A percentile compares a stretch with the other conserved stretches of the same genome.
Conservation (phyloP, 2,888 invertebrate species). For the Archips crataeganus region DNA sequence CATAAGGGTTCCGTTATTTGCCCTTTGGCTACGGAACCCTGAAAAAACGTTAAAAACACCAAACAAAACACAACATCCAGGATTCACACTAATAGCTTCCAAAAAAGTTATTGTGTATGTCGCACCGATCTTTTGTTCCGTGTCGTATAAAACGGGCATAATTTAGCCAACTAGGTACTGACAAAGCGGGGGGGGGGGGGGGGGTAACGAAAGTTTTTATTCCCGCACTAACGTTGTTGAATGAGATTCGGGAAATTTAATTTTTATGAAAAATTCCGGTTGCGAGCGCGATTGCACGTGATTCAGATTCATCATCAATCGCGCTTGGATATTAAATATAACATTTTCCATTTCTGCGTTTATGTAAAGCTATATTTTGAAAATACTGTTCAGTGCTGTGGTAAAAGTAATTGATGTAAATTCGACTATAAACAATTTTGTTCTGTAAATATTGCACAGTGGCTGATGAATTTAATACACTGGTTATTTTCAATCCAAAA, state of each 20-base stretch:
- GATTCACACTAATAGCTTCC: slow-evolving; percentile 4
- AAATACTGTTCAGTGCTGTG: not conserved
- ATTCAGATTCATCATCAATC: slow-evolving; percentile 3
- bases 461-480: too few relatives aligned
- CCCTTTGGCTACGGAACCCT: too few relatives aligned
- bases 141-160: slow-evolving; percentile 1
- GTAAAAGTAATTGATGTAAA: not conserved
- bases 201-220: not conserved
- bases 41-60: not conserved
- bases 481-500: too few relatives aligned
- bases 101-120: not conserved
- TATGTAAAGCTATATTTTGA: not conserved
- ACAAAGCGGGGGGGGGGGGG: too few relatives aligned
- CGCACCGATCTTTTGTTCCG: not conserved
- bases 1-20: too few relatives aligned
- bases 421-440: too few relatives aligned
- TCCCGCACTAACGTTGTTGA: not conserved
- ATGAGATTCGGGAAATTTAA: not conserved
- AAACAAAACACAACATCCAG: slow-evolving; percentile 1
- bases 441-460: too few relatives aligned
- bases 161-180: not conserved
- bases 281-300: not conserved
- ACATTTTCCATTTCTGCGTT: not conserved
- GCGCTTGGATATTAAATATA: not conserved
- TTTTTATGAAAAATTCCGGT: not conserved